Evolutionary conservation across 2,113 vertebrate genomes (phyloP), one percentile per base, ranked within the genome.

Genomic region (Rhynchomys soricoides): DNA sequence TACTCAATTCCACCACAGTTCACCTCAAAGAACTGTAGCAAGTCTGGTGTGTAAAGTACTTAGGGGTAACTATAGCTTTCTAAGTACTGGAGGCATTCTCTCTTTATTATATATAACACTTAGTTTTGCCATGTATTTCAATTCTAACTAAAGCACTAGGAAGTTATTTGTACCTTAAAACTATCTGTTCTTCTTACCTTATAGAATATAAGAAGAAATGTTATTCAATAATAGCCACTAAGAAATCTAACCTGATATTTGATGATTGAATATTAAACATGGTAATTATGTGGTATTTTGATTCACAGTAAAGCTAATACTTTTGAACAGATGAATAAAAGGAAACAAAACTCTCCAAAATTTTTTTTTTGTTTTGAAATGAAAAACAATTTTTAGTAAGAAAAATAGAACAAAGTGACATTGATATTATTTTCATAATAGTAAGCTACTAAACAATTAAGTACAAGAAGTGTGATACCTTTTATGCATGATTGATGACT

Each of bases 211-310:
- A 75, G 31, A 75, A 70, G 70, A 62, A 85, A 57, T 62, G 45
- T 73, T 94, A 68, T 79, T 89, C 86, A 29, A 81, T 91, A 73
- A 55, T 73, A 96, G 31, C 4, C 4, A 57, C 17, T 55, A 57
- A 88, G 19, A 91, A 92, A 91, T 89, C 81, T 62, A 95, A 91
- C 70, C 71, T 81, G 45, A 52, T 86, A 26, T 78, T 86, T 95
- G 90, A 75, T 68, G 26, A 66, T 45, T 77, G 4, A 13, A 1
- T 86, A 81, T 71, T 96, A 71, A 91, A 81, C 22, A 48, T 86
- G 6, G 26, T 81, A 55, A 90, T 81, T 90, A 57, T 31, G 62
- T n/a, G 4, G 12, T 17, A 9, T 92, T 52, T 90, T 89, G 57
- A 88, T 62, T 88, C 40, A 52, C 1, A 86, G 31, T 50, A 66